Base-by-base conservation (phyloP, 2,113 vertebrate genomes). In the Perca schrenkii region DNA sequence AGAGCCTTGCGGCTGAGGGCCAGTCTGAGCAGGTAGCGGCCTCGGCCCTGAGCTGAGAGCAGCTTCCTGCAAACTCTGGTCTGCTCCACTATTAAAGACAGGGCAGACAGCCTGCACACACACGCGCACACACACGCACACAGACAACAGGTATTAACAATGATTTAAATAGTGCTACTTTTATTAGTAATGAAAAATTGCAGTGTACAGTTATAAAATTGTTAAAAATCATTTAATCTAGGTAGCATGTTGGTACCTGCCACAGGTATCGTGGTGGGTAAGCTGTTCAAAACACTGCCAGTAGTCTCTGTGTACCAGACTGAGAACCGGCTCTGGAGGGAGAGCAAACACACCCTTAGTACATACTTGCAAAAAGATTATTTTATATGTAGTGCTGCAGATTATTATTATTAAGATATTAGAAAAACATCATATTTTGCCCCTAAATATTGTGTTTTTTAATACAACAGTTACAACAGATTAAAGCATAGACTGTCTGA, bases 221-320 rank as follows among this genome's bases (percentile, higher is more conserved):
- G 17, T n/a, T 43, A 28, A 68, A 50, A 28, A 50, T 12, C 60
- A 50, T 25, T 11, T 36, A 2, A 62, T 34, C 28, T 34, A 19
- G 52, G 36, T 36, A 36, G 46, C 54, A 1, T 54, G 19, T 1
- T 22, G n/a, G 92, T 89, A 97, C 97, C 95, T 90, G 73, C 93
- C 71, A 1, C 94, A 92, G n/a, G 89, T 36, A 56, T 93, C 92
- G 7, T 83, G 94, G 0, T 88, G 77, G 7, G 92, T 91, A 3
- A 97, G 93, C 82, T 95, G 95, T 82, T 97, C 95, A 52, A 97
- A 91, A 82, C 96, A 96, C 28, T 96, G 95, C 96, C 96, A 97
- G 80, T 96, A 97, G 89, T 97, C 97, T 90, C 96, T 93, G 62
- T 93, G 93, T 8, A 93, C 91, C 87, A 97, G 92, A 22, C 94